These are phyloP conservation scores for Panurus biarmicus DNA, from an alignment of 2,113 vertebrate species.

Conservation along the genomic window DNA sequence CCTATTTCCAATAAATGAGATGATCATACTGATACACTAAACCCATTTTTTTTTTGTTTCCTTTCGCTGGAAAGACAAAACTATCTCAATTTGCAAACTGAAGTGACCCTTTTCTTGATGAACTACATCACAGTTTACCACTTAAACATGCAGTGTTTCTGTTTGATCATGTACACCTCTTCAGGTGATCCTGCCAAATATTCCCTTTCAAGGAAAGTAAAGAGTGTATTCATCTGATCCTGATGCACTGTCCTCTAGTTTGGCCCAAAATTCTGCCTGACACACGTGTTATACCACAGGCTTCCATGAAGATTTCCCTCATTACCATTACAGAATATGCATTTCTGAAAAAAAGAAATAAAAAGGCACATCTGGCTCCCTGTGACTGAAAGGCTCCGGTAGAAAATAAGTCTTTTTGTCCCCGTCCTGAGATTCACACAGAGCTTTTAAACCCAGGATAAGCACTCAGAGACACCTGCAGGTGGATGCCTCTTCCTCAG, in stretches of 20 bases:
- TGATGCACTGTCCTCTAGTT: not conserved
- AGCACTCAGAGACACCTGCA: conserved; percentile 22
- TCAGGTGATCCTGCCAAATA: not conserved
- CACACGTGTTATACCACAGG: not conserved
- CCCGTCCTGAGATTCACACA: not conserved
- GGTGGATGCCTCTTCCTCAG: not conserved
- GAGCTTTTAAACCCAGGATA: not conserved
- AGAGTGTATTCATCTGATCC: not conserved
- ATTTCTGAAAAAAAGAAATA: not conserved
- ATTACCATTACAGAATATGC: not conserved
- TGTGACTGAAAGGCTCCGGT: not conserved
- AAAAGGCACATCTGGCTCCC: conserved; percentile 38
- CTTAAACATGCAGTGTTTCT: not conserved
- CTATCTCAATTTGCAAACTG: not conserved
- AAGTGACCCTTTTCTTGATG: not conserved
- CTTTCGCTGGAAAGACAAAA: not conserved
- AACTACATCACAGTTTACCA: not conserved
- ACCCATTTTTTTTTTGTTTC: not conserved
- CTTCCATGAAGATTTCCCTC: not conserved
- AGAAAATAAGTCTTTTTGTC: conserved; percentile 40
- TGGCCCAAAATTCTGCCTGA: not conserved
- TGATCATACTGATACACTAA: not conserved
- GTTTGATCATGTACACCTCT: fast-evolving
- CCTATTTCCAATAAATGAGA: not conserved
- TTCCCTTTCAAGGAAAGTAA: not conserved